Conservation (phyloP, 2,113 vertebrate genomes). For the Erpornis zantholeuca region DNA sequence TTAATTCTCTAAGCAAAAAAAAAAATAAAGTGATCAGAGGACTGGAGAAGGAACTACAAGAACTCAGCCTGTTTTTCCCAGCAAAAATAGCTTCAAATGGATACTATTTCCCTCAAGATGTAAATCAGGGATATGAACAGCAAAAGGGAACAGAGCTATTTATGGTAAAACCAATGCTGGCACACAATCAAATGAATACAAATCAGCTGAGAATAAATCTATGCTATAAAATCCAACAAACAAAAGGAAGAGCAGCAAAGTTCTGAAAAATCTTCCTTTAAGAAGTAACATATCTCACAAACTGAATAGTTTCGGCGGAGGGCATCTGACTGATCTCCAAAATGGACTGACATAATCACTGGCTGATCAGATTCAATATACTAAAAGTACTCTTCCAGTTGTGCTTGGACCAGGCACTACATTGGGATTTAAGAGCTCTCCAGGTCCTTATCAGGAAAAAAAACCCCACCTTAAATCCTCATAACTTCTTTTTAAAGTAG, state of each 20-base stretch:
- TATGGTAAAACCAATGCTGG: not conserved
- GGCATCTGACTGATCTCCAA: not conserved
- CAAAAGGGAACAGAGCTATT: slow-evolving; percentile 7
- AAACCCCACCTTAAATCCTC: not conserved
- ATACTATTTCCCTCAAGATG: not conserved
- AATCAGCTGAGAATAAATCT: not conserved
- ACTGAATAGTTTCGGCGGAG: not conserved
- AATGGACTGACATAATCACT: not conserved
- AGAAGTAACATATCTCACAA: not conserved
- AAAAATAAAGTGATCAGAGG: not conserved
- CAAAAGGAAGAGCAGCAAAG: not conserved
- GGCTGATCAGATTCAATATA: not conserved
- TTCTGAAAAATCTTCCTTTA: not conserved
- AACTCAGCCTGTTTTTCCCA: not conserved
- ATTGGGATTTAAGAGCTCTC: not conserved
- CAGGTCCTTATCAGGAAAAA: not conserved
- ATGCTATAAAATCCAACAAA: not conserved
- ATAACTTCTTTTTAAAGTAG: not conserved
- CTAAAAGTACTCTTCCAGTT: not conserved
- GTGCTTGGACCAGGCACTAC: not conserved
- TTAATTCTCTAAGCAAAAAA: not conserved
- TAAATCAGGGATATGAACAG: not conserved
- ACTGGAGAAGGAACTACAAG: not conserved
- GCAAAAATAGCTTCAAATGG: not conserved
- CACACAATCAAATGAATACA: not conserved